A percentile compares a stretch with the other conserved stretches of the same genome.
phyloP scores from a whole-genome alignment of 2,888 invertebrate species.

The Hetaerina titia region DNA sequence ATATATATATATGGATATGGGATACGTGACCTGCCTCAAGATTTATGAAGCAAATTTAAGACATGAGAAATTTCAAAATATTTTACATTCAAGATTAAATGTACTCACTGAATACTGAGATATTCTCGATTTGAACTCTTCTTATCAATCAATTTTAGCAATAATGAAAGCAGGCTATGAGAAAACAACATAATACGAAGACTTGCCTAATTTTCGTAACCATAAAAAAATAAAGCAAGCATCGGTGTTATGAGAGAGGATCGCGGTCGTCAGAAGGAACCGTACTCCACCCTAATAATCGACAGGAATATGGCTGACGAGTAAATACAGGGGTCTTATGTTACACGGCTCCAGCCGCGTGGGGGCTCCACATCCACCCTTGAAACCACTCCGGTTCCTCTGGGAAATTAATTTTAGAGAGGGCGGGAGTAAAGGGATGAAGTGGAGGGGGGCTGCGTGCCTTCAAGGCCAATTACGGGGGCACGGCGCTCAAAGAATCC shows the following conservation, averaged over 20 bases:
- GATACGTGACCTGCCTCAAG: no score
- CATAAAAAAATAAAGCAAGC: no score
- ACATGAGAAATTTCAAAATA: no score
- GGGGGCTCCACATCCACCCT: not conserved
- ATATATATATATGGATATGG: no score
- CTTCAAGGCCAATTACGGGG: not conserved
- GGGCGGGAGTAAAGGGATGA: not conserved
- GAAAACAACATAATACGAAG: no score
- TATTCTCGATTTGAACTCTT: no score
- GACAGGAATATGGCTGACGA: not conserved
- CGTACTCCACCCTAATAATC: not conserved
- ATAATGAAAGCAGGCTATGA: no score
- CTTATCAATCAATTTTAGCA: no score
- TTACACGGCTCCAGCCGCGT: not conserved
- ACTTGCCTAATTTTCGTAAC: no score
- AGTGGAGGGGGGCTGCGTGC: not conserved
- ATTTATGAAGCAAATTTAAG: no score
- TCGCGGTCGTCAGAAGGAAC: not conserved
- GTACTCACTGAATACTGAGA: no score
- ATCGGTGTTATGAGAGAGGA: not conserved
- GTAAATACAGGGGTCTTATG: not conserved
- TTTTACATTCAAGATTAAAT: no score
- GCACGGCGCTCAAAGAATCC: not conserved
- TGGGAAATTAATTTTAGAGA: slow-evolving; percentile 25
- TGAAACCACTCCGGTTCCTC: not conserved